Base-by-base conservation (phyloP, 2,113 vertebrate genomes). In the Pavo muticus region DNA sequence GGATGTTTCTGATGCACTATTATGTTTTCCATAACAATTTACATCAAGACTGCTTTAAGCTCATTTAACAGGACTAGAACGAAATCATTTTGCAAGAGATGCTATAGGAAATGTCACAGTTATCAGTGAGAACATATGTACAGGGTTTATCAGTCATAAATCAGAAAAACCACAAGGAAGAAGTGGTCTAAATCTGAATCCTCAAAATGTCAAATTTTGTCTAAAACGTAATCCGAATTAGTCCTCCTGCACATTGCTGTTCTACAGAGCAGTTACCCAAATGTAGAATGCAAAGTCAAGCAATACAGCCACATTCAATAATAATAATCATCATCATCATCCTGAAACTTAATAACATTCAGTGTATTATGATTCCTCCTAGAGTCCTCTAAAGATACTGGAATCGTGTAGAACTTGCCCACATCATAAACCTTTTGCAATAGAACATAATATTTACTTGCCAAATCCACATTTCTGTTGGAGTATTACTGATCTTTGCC, bases 21-120 rank as follows among this genome's bases (percentile, higher is more conserved):
- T 87, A 81, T 23, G 17, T 76, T 95, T 61, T 52, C 68, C 59
- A 60, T 83, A 70, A 63, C 39, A 70, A 93, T 63, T 87, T 80
- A 79, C 37, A 84, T 47, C 68, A 92, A 89, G 61, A 65, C 52
- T 88, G 69, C 81, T 97, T 92, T 63, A 68, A 60, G 54, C 32
- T 73, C 10, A 20, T 69, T 95, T 94, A 70, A 75, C 74, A 83
- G 35, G 15, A 82, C 32, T 64, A 57, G 65, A 75, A 88, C 45
- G 18, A 94, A 94, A 91, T 81, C 3, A 29, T 67, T 95, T 93
- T 89, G 90, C 57, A 92, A 88, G 39, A 88, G 79, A 92, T 69
- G 90, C 29, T 83, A 59, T 42, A 75, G 90, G 78, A 95, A 32
- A 73, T 70, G 70, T 95, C 94, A 96, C 90, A 94, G 64, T 94